These are phyloP conservation scores for Hemibagrus guttatus DNA, from an alignment of 2,797 vertebrate genomes.

Conservation along the genomic window DNA sequence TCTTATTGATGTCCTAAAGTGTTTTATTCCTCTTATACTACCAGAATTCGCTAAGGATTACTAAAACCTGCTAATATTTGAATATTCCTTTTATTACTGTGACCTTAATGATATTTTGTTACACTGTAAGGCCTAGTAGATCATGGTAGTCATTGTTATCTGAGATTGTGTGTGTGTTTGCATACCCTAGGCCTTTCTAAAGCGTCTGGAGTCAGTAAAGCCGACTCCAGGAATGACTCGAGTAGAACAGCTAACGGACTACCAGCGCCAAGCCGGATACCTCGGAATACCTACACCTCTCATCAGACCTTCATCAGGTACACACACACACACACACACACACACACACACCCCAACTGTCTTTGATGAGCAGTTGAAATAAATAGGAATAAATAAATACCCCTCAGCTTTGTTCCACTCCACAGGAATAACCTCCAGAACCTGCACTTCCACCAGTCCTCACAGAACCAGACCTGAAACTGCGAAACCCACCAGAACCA, in stretches of 20 bases:
- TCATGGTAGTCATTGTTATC: not conserved
- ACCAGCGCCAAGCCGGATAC: slow-evolving; percentile 82
- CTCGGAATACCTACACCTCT: slow-evolving; percentile 64
- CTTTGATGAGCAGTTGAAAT: too few species aligned
- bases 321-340: not conserved
- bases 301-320: slow-evolving; percentile 60
- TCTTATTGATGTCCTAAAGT: not conserved
- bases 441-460: slow-evolving; percentile 56
- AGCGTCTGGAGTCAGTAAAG: slow-evolving; percentile 87
- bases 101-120: not conserved
- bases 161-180: not conserved
- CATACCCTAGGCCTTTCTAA: slow-evolving; percentile 83
- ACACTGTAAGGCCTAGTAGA: not conserved
- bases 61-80: not conserved
- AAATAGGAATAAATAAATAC: too few species aligned
- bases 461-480: slow-evolving; percentile 64
- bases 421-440: slow-evolving; percentile 71
- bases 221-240: slow-evolving; percentile 85
- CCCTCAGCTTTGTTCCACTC: not conserved
- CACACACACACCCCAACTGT: not conserved
- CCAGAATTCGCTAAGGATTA: not conserved
- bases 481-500: slow-evolving; percentile 64
- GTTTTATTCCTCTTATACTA: not conserved
- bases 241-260: slow-evolving; percentile 86
- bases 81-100: not conserved